Evolutionary conservation across 2,113 vertebrate genomes (phyloP).

Genomic region (Gobius niger): DNA sequence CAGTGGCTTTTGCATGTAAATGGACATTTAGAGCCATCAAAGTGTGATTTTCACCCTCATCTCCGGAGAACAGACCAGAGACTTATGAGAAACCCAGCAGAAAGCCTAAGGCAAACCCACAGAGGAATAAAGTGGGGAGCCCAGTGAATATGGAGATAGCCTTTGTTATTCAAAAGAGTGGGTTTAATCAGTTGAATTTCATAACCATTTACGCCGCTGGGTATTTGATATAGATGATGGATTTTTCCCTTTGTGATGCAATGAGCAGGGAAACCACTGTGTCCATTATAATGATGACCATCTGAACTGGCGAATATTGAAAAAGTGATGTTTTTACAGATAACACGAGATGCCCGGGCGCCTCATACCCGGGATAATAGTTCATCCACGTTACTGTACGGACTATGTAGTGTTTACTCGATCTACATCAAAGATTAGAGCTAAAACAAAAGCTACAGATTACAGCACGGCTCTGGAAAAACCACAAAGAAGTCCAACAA

Average conservation of each 20-base stretch:
- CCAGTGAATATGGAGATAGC: conserved; percentile 12
- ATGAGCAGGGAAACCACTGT: background rate
- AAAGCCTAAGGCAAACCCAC: conserved; percentile 9
- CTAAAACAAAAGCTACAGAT: conserved; percentile 21
- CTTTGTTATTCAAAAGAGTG: background rate
- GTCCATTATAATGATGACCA: background rate
- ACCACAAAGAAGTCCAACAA: conserved; percentile 34
- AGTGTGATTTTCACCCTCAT: conserved; percentile 8
- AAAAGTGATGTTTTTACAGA: background rate
- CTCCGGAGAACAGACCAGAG: conserved; percentile 12
- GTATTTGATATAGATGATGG: background rate
- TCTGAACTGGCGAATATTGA: background rate
- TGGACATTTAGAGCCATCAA: conserved; percentile 31
- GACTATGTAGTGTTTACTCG: conserved; percentile 13
- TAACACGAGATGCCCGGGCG: background rate
- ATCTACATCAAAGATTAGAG: conserved; percentile 17
- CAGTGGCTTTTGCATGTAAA: conserved; percentile 23
- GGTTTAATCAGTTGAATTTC: background rate
- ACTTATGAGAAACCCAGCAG: conserved; percentile 21
- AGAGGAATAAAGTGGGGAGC: background rate
- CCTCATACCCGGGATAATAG: conserved; percentile 9
- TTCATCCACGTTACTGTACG: conserved; percentile 33
- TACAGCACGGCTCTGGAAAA: conserved; percentile 33
- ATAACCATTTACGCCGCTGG: background rate
- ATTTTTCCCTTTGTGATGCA: background rate